Evolutionary conservation across 1,140 invertebrate species (phyloP), one percentile per base, ranked within the genome.

Genomic region (Dermatophagoides farinae): DNA sequence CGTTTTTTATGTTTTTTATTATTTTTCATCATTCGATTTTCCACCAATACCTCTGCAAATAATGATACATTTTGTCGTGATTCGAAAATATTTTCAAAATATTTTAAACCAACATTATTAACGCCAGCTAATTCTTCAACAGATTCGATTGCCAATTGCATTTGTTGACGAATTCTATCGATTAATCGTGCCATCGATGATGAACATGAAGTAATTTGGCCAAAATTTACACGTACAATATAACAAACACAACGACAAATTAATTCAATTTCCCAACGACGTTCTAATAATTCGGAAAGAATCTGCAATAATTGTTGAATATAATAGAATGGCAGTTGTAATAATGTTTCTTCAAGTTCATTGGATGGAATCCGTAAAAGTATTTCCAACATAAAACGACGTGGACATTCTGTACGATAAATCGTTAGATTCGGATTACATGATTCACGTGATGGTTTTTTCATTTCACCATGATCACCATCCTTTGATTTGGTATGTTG

Each of bases 341-440:
- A 68, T 2, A 97, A 72, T 0, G 86, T 78, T 73, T 93, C 87
- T 71, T 96, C 88, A 46, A 97, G 72, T 69, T 96, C 88, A 71
- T 88, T 77, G 55, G 73, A 70, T 66, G 83, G 80, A 66, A 93
- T 82, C 66, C 79, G 80, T 67, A 77, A 79, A 9, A 97, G 66
- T 8, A 82, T 82, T 71, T 85, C 82, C 18, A 89, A 68, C 20
- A 97, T 74, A 72, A 85, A 96, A 67, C 89, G 82, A 50, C 82
- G 77, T 0, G 81, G 76, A 51, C 78, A 83, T 55, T 73, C 74
- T 11, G 79, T 83, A 68, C 81, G 79, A 68, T 83, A 83, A 0
- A 84, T 84, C 47, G 79, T 74, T 81, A 96, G 85, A 31, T 93
- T 69, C 6, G 76, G 75, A 55, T 86, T 75, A 54, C 82, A 82